A percentile compares a stretch with the other conserved stretches of the same genome.
These are phyloP conservation scores for Drosophila rubida DNA, from an alignment of 2,888 invertebrate genomes.

Conservation along the genomic window DNA sequence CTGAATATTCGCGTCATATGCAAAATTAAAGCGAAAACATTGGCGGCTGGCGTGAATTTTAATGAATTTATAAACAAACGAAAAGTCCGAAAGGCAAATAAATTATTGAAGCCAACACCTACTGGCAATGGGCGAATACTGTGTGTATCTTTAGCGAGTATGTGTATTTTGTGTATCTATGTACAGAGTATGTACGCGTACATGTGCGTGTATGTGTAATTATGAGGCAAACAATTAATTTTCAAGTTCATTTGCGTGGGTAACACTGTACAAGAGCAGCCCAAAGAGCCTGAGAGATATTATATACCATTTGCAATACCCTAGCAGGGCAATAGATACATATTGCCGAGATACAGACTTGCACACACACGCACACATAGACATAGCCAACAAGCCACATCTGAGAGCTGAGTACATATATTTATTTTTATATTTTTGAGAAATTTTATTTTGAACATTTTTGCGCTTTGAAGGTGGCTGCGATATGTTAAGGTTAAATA, in stretches of 20 bases:
- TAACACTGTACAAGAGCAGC: constrained; percentile 26
- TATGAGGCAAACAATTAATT: constrained; percentile 68
- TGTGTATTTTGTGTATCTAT: constrained; percentile 17
- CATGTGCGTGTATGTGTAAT: constrained; percentile 47
- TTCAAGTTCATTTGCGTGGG: constrained; percentile 78
- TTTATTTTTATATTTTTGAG: constrained; percentile 78
- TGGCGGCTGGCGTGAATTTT: constrained; percentile 43
- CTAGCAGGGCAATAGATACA: constrained; percentile 53
- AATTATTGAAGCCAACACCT: constrained; percentile 65
- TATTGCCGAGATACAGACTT: constrained; percentile 26
- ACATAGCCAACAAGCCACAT: constrained; percentile 13
- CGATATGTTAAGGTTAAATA: constrained; percentile 80
- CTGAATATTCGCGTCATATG: constrained; percentile 26
- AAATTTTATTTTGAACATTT: constrained; percentile 66
- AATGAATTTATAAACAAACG: constrained; percentile 71
- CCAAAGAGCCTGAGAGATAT: constrained; percentile 4
- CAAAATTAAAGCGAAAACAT: constrained; percentile 18
- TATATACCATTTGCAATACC: constrained; percentile 43
- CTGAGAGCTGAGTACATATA: constrained; percentile 40
- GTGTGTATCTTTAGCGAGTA: constrained; percentile 1
- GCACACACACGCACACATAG: constrained; percentile 13
- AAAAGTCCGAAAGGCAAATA: constrained; percentile 53
- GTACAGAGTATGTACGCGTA: constrained; percentile 22
- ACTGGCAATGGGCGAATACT: constrained; percentile 54
- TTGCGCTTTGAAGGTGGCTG: constrained; percentile 72